Percentiles rank a stretch among this genome's conserved stretches.
Conservation (phyloP, 2,797 vertebrate species). For the Allobates femoralis region DNA sequence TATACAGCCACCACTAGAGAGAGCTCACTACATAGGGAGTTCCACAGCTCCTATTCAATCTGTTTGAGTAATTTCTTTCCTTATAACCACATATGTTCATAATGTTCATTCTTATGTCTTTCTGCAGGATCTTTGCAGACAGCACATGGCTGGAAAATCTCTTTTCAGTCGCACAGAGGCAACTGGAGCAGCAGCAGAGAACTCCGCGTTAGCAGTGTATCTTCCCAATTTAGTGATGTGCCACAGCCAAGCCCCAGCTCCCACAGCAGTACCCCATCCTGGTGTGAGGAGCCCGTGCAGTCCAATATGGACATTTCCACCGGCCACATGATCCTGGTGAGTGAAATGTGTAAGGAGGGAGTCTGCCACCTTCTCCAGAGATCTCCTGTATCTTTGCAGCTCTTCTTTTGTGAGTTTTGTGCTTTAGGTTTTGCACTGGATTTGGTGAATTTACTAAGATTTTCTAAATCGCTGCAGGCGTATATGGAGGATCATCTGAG, state of each 20-base stretch:
- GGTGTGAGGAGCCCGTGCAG: slow-evolving; percentile 97
- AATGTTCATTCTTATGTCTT: background rate
- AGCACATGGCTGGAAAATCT: slow-evolving; percentile 97
- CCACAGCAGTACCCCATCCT: slow-evolving; percentile 96
- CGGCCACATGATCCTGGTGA: slow-evolving; percentile 98
- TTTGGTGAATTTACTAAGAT: background rate
- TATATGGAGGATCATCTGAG: slow-evolving; percentile 98
- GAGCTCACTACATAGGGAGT: background rate
- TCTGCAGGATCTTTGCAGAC: slow-evolving; percentile 92
- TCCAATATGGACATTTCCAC: slow-evolving; percentile 99
- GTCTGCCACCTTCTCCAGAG: too few species aligned
- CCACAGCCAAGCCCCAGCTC: slow-evolving; percentile 95
- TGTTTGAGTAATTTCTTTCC: background rate
- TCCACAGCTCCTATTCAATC: background rate
- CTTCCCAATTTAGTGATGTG: slow-evolving; percentile 94
- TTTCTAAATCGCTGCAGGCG: slow-evolving; percentile 74
- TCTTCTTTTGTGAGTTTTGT: background rate
- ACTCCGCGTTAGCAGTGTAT: slow-evolving; percentile 96
- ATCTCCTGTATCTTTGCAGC: too few species aligned
- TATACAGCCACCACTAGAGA: too few species aligned
- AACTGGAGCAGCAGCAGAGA: slow-evolving; percentile 71
- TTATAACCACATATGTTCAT: background rate
- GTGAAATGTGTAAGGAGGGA: slow-evolving; percentile 49
- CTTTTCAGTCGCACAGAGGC: slow-evolving; percentile 85
- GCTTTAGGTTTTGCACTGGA: background rate